phyloP scores from a whole-genome alignment of 2,888 invertebrate genomes.

The Syrphus vitripennis region DNA sequence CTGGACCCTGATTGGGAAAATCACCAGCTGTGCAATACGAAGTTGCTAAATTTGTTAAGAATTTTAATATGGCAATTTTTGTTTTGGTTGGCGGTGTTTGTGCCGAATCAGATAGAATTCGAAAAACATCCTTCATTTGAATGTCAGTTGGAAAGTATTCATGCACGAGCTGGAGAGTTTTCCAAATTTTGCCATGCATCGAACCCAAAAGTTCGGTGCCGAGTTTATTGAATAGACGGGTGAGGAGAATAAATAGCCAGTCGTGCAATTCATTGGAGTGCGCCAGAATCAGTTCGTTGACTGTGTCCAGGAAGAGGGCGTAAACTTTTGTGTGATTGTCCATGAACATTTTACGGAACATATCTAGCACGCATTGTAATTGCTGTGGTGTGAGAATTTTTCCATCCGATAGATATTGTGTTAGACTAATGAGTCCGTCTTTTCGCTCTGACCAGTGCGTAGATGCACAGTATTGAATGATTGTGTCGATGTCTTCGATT shows the following conservation, averaged over 20 bases:
- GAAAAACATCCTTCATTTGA: slow-evolving; percentile 85
- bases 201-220: slow-evolving; percentile 96
- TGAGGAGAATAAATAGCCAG: slow-evolving; percentile 96
- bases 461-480: slow-evolving; percentile 93
- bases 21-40: slow-evolving; percentile 83
- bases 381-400: slow-evolving; percentile 84
- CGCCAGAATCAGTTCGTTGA: slow-evolving; percentile 92
- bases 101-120: slow-evolving; percentile 94
- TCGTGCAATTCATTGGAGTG: slow-evolving; percentile 94
- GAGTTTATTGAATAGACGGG: slow-evolving; percentile 92
- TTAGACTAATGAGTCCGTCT: slow-evolving; percentile 93
- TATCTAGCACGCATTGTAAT: slow-evolving; percentile 92
- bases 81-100: slow-evolving; percentile 94
- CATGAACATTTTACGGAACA: slow-evolving; percentile 98
- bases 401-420: slow-evolving; percentile 85
- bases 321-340: slow-evolving; percentile 97
- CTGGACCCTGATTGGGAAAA: slow-evolving; percentile 80
- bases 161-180: slow-evolving; percentile 89
- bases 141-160: slow-evolving; percentile 86
- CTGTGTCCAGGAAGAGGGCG: slow-evolving; percentile 94
- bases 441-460: slow-evolving; percentile 97
- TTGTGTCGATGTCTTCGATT: slow-evolving; percentile 90
- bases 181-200: slow-evolving; percentile 94
- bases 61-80: slow-evolving; percentile 89
- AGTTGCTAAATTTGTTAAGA: slow-evolving; percentile 87